A percentile compares a stretch with the other conserved stretches of the same genome.
Conservation (phyloP, 2,113 vertebrate genomes). For the Seriola rivoliana region DNA sequence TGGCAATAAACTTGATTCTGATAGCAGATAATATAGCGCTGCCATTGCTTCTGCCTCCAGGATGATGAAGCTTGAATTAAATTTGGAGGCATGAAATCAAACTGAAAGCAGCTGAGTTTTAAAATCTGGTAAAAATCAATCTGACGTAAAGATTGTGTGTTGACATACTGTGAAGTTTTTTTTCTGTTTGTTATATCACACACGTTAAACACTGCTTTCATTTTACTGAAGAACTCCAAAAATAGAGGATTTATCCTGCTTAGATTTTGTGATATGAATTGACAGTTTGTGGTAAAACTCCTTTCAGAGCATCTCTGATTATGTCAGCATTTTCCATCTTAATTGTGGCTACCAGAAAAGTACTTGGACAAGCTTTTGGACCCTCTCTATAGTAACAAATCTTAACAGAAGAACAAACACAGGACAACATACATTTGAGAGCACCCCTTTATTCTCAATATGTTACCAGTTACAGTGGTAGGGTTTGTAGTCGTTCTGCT, state of each 20-base stretch:
- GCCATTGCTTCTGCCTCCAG: slow-evolving; percentile 8
- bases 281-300: slow-evolving; percentile 44
- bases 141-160: slow-evolving; percentile 8
- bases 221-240: slow-evolving; percentile 23
- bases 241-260: slow-evolving; percentile 9
- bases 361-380: slow-evolving; percentile 37
- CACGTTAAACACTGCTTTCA: slow-evolving; percentile 18
- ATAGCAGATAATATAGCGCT: not conserved
- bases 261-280: slow-evolving; percentile 35
- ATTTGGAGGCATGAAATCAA: slow-evolving; percentile 22
- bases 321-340: slow-evolving; percentile 41
- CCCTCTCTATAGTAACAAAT: slow-evolving; percentile 35
- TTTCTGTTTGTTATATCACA: slow-evolving; percentile 6
- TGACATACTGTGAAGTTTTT: not conserved
- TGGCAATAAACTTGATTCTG: too few relatives aligned
- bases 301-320: slow-evolving; percentile 14
- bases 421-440: slow-evolving; percentile 17
- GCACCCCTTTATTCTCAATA: slow-evolving; percentile 38
- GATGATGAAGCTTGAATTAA: not conserved
- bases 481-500: slow-evolving; percentile 20
- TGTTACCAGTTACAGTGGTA: slow-evolving; percentile 24
- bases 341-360: slow-evolving; percentile 16
- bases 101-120: slow-evolving; percentile 29
- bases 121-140: slow-evolving; percentile 38
- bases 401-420: slow-evolving; percentile 19